These are phyloP conservation scores for Semotilus atromaculatus DNA, from an alignment of 2,797 vertebrate species.

Conservation along the genomic window DNA sequence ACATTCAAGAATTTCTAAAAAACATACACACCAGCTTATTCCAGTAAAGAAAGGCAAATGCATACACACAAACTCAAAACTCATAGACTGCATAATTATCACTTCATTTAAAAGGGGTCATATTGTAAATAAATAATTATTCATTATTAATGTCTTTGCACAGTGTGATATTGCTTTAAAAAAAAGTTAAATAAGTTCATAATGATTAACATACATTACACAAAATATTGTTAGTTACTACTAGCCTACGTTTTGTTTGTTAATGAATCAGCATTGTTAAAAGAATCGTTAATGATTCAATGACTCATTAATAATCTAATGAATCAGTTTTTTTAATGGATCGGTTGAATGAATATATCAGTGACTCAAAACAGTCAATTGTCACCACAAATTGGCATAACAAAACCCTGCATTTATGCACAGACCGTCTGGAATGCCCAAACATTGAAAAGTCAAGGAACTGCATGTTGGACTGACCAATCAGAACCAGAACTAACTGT, in stretches of 20 bases:
- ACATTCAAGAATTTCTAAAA: conserved; percentile 35
- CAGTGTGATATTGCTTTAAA: background rate
- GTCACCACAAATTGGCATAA: background rate
- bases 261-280: background rate
- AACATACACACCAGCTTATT: background rate
- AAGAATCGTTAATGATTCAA: background rate
- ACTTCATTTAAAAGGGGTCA: background rate
- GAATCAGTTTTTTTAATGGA: background rate
- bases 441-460: background rate
- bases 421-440: background rate
- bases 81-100: conserved; percentile 38
- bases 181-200: background rate
- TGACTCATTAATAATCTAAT: background rate
- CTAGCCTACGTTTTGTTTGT: background rate
- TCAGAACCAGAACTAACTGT: background rate
- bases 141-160: background rate
- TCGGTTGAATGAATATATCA: background rate
- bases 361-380: no score
- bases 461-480: background rate
- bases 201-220: background rate
- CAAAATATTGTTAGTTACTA: background rate
- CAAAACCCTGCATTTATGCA: background rate
- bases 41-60: conserved; percentile 34
- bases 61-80: conserved; percentile 45
- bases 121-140: background rate